Base-by-base conservation (phyloP, 1,140 invertebrate species). In the Pteromalus puparum region DNA sequence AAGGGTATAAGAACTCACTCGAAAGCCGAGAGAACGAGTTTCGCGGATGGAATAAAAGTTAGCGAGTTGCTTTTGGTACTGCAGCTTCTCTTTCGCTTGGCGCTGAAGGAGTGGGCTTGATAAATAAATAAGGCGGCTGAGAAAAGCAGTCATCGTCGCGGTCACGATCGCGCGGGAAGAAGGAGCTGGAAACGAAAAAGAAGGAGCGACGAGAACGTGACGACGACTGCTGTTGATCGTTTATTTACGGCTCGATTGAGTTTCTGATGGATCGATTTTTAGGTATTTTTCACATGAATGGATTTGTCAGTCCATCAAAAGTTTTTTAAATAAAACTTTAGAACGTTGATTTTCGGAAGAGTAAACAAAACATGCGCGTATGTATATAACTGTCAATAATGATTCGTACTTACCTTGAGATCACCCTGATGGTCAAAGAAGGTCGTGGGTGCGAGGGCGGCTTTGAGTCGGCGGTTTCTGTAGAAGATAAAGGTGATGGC, bases 401-500 rank as follows among this genome's bases (percentile, higher is more conserved):
- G 38, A 42, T 42, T 26, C 42, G n/a, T n/a, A 28, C 74, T 82
- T 83, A 92, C 91, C 90, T 92, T 91, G 13, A 92, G 85, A 61
- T 91, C 88, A 18, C 89, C 89, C 13, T 92, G 90, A 12, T 91
- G 90, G 77, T 92, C 90, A 76, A 89, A 92, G 86, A 92, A 92
- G 1, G 88, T 90, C 9, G 89, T 87, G 26, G 92, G 90, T 26
- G 88, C 87, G 7, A 92, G 82, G 7, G 93, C 92, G 61, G 94
- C 94, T 86, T 95, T 95, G 79, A 94, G 92, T 86, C 95, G 94
- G 86, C 95, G 94, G 89, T 96, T 96, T 73, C 96, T 92, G 67
- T 95, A 94, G 81, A 97, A 95, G 88, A 97, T 96, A 88, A 97
- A 94, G 82, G 95, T 93, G 89, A 97, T 96, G 72, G 95, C 95